Evolutionary conservation across 2,113 vertebrate species (phyloP), one percentile per base, ranked within the genome.

Genomic region (Heptranchias perlo): DNA sequence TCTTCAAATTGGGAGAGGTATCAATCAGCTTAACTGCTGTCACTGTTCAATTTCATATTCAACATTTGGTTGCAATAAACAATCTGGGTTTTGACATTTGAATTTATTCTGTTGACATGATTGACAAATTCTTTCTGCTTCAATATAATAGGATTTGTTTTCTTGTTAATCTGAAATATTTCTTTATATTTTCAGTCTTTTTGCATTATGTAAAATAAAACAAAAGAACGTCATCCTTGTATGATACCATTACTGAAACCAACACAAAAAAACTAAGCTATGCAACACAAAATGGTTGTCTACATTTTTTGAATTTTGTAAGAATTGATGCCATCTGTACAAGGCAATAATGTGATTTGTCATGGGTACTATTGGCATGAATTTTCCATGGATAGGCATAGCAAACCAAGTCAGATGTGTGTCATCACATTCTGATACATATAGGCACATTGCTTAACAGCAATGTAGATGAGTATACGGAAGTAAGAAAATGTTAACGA

Each of bases 121-220:
- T 65, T 95, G 93, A 95, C 44, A 95, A 95, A 69, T 95, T 47
- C 25, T 69, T 95, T 95, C 94, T 69, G 65, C 64, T 95, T 67
- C 94, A 14, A 95, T 47, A 44, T 67, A 49, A 73, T 95, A 18
- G 64, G 89, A 95, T 23, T 31, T 23, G 65, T 62, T 95, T 69
- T 73, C 47, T 69, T 69, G 47, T 69, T 49, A 95, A 95, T 52
- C 64, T 69, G 94, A 67, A 95, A 52, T 13, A 39, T 95, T 16
- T 47, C n/a, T 39, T 95, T 52, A 52, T 49, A 69, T 31, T 91
- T 31, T 25, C 65, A 1, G 39, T 69, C 44, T 69, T 39, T 13
- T 95, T 69, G 28, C 64, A 52, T 69, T 69, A 67, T 73, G 65
- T 95, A 52, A 95, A 95, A 95, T 73, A 95, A 69, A 67, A 49